Base-by-base conservation (phyloP, 2,113 vertebrate genomes). In the Pteruthius melanotis region DNA sequence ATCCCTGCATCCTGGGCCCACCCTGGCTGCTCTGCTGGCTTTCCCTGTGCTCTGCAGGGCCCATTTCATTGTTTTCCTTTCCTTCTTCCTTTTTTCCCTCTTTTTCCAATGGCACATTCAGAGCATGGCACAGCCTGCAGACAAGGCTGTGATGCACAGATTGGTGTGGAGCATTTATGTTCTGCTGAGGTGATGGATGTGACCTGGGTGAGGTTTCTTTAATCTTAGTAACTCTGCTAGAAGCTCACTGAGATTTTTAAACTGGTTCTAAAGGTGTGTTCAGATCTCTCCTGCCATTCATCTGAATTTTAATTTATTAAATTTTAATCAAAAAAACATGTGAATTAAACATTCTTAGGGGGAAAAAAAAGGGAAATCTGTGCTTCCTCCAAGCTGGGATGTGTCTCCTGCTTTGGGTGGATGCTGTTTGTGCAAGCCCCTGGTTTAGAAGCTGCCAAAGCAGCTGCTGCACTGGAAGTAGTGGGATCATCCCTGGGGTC, bases 81-180 rank as follows among this genome's bases (percentile, higher is more conserved):
- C 31, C 15, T 57, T 20, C 22, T 44, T 39, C 2, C 8, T 14
- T 18, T 21, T 12, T 0, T 24, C 7, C 13, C 4, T 4, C 3
- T 13, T 27, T 72, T 65, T 83, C 24, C 3, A 31, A 18, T 21
- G 50, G 77, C 72, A 28, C 37, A 42, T 56, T 53, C 18, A 56
- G 70, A 35, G 60, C 52, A 21, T 26, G 61, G 56, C 60, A 30
- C 64, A 78, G 65, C 4, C 33, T 71, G 52, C 71, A 65, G 20
- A 18, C 2, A 3, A 39, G 65, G 28, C 63, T 61, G 3, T n/a
- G 13, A 16, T 30, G 15, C 13, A 2, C 8, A 4, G 63, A 5
- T 45, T 13, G 44, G 7, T 50, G 6, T 13, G 27, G 3, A 19
- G 50, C 33, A 30, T 87, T 92, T 83, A 6, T 44, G 16, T 50